Percentiles rank a stretch among this genome's conserved stretches.
phyloP scores from a whole-genome alignment of 1,140 invertebrate species.

The Bradynema listronoti region DNA sequence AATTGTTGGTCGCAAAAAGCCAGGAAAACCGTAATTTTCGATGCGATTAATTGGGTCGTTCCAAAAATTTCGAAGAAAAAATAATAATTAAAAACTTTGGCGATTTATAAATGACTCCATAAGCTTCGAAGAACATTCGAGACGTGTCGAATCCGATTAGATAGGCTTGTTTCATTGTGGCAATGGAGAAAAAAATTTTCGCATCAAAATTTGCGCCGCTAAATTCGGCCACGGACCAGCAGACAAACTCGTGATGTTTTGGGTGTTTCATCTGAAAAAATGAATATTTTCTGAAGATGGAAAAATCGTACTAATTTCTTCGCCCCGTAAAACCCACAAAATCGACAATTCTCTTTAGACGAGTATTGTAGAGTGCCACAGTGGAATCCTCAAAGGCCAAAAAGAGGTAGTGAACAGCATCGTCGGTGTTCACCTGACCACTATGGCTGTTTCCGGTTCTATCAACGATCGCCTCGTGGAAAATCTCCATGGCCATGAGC shows the following conservation, averaged over 20 bases:
- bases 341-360: conserved; percentile 4
- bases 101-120: too few species aligned
- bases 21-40: too few species aligned
- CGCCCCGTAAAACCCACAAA: neutral
- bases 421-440: neutral
- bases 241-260: neutral
- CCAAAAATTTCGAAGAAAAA: too few species aligned
- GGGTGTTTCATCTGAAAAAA: conserved; percentile 11
- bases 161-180: too few species aligned
- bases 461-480: neutral
- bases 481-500: conserved; percentile 4
- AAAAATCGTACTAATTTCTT: neutral
- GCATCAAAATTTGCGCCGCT: too few species aligned
- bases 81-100: too few species aligned
- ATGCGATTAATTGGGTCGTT: too few species aligned
- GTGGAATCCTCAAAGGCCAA: conserved; percentile 6
- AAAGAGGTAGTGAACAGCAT: neutral
- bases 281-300: neutral
- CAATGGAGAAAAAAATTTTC: too few species aligned
- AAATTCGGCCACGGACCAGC: neutral
- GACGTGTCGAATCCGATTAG: too few species aligned
- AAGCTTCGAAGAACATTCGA: too few species aligned
- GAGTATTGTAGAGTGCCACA: neutral
- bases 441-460: neutral
- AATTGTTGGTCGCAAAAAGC: too few species aligned